A percentile compares a stretch with the other conserved stretches of the same genome.
phyloP scores from a whole-genome alignment of 2,113 vertebrate species.

The Glaucomys volans region DNA sequence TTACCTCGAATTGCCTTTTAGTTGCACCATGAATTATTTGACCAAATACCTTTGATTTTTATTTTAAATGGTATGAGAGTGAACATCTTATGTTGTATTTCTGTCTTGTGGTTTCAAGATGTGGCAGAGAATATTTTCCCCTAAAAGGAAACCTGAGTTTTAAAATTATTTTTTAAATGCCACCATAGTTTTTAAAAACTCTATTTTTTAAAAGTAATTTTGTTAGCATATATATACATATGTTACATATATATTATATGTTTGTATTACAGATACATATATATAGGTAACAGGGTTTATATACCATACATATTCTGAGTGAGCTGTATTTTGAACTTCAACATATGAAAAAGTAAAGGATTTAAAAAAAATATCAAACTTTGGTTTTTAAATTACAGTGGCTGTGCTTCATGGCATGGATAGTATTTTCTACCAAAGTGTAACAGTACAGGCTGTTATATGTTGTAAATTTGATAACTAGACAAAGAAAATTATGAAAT shows the following conservation, averaged over 20 bases:
- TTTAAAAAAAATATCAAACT: neutral
- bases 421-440: neutral
- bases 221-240: neutral
- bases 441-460: neutral
- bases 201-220: neutral
- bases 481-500: neutral
- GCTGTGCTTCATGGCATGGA: neutral
- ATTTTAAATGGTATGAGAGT: neutral
- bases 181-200: neutral
- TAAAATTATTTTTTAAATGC: constrained; percentile 16
- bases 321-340: neutral
- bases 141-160: constrained; percentile 6
- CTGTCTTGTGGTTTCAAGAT: neutral
- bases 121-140: neutral
- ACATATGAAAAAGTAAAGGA: constrained; percentile 3
- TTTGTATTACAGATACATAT: neutral
- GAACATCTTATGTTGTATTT: constrained; percentile 10
- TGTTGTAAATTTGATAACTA: neutral
- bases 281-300: neutral
- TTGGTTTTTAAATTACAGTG: constrained; percentile 21
- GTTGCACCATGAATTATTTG: constrained; percentile 4
- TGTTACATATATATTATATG: too few relatives aligned
- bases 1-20: neutral
- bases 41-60: neutral
- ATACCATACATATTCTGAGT: neutral